Conservation (phyloP, 2,113 vertebrate species). For the Girardinichthys multiradiatus region DNA sequence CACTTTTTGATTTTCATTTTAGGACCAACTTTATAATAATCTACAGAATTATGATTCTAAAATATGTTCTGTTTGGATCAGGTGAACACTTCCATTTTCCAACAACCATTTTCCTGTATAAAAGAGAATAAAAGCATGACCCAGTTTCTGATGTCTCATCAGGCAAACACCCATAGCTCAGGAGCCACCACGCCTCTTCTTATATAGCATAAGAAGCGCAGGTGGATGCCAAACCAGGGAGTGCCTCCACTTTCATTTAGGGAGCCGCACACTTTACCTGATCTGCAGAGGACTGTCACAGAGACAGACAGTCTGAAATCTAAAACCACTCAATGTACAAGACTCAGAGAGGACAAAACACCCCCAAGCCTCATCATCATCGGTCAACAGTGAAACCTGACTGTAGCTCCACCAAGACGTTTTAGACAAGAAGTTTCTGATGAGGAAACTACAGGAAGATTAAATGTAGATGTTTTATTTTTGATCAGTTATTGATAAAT, state of each 20-base stretch:
- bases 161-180: conserved; percentile 13
- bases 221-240: conserved; percentile 57
- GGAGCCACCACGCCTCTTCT: conserved; percentile 47
- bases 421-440: conserved; percentile 2
- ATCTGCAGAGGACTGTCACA: conserved; percentile 55
- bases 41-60: not conserved
- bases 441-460: not conserved
- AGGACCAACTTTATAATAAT: not conserved
- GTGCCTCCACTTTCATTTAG: conserved; percentile 58
- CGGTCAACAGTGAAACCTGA: conserved; percentile 45
- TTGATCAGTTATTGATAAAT: not conserved
- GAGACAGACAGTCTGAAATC: conserved; percentile 64
- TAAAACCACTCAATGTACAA: conserved; percentile 53
- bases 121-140: conserved; percentile 44
- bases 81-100: conserved; percentile 8
- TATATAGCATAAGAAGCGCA: conserved; percentile 71
- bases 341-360: conserved; percentile 51
- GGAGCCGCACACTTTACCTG: conserved; percentile 54
- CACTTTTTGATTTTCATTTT: not conserved
- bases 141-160: conserved; percentile 68
- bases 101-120: conserved; percentile 6
- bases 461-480: not conserved
- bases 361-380: conserved; percentile 40
- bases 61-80: not conserved
- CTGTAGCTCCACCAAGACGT: conserved; percentile 27